Evolutionary conservation across 2,797 vertebrate genomes (phyloP), one percentile per base, ranked within the genome.

Genomic region (Alectoris magna): DNA sequence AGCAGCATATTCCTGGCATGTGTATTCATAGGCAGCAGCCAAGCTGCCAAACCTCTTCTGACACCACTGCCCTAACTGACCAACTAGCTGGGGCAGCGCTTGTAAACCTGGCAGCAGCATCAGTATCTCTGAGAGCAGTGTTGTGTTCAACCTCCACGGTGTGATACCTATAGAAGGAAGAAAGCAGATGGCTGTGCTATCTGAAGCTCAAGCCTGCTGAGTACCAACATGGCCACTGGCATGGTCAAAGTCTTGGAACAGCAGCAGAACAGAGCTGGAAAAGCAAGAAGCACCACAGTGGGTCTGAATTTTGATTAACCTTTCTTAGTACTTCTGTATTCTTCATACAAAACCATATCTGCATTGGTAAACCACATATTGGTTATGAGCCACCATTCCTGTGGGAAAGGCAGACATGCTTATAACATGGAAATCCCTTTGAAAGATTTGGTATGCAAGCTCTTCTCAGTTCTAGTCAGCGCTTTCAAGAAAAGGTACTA

Each of bases 31-130:
- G 36, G 8, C 49, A 80, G 48, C 0, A 1, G 60, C 15, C 1
- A 1, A 87, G n/a, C 58, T 94, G 82, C 58, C 93, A 92, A 75
- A 77, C 6, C 9, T 6, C 26, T 79, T 85, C 78, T 77, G 56
- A 76, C 19, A 87, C 17, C 21, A 6, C 38, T 81, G 24, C 31
- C 59, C 22, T 31, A 49, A 74, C 48, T 9, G 31, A 74, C 48
- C 74, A 90, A n/a, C 73, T 48, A 88, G 59, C 68, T 76, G 68
- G 39, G 80, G 51, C 51, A 91, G 84, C 48, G 91, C 68, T 81
- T 91, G 78, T 56, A 90, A 87, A 60, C 39, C 14, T 93, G 77
- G 87, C 91, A 90, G 77, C n/a, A 79, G 9, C 63, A 53, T 11
- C 3, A 0, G 6, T 87, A 74, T 39, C 14, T 81, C 29, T 76